Percentiles rank a stretch among this genome's conserved stretches.
Conservation (phyloP, 2,113 vertebrate genomes). For the Stomatorhinus ivindoensis region DNA sequence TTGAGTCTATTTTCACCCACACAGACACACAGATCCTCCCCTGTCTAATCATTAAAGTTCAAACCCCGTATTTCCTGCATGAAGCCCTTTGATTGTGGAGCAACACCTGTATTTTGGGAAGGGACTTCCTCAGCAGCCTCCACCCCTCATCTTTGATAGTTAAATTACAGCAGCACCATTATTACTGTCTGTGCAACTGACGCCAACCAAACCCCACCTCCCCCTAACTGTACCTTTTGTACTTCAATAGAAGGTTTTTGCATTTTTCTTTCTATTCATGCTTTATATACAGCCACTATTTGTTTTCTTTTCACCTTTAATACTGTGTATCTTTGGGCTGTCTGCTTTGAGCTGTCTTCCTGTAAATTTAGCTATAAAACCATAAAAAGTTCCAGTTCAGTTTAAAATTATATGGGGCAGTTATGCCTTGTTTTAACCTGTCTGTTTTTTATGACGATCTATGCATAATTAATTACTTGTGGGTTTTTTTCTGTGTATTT, state of each 20-base stretch:
- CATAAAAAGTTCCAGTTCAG: background rate
- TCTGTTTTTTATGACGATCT: background rate
- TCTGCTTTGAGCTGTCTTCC: background rate
- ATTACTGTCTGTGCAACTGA: slow-evolving; percentile 60
- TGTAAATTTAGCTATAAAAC: background rate
- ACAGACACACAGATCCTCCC: slow-evolving; percentile 32
- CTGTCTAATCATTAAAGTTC: slow-evolving; percentile 58
- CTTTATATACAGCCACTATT: background rate
- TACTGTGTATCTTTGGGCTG: slow-evolving; percentile 31
- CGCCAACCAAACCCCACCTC: slow-evolving; percentile 48
- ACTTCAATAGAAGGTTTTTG: slow-evolving; percentile 35
- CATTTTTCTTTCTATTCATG: slow-evolving; percentile 35
- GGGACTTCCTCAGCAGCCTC: slow-evolving; percentile 59
- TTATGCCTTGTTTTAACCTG: background rate
- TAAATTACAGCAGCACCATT: slow-evolving; percentile 62
- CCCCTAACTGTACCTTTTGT: slow-evolving; percentile 48
- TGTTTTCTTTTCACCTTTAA: background rate
- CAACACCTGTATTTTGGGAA: slow-evolving; percentile 65
- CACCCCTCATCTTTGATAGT: slow-evolving; percentile 67
- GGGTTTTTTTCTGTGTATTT: background rate
- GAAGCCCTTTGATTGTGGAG: slow-evolving; percentile 61
- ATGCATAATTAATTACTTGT: background rate
- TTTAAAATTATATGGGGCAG: background rate
- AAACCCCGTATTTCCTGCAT: slow-evolving; percentile 61
- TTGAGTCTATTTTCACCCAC: slow-evolving; percentile 26